Conservation (phyloP, 2,113 vertebrate genomes). For the Propithecus coquereli region DNA sequence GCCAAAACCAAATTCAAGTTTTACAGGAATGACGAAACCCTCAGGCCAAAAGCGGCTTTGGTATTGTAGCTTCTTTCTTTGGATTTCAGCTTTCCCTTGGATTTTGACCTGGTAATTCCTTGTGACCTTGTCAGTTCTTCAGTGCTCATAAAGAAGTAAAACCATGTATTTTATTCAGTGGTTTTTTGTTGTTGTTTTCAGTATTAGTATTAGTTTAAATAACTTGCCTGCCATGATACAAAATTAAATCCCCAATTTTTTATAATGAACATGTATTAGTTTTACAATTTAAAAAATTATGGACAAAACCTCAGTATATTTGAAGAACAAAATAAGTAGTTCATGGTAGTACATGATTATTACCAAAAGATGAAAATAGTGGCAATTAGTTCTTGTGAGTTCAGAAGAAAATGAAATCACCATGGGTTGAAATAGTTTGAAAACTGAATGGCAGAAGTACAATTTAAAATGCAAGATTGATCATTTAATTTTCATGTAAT, state of each 20-base stretch:
- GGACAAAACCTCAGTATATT: background rate
- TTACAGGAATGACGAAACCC: background rate
- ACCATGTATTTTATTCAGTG: background rate
- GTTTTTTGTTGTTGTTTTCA: background rate
- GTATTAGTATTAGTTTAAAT: background rate
- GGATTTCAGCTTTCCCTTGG: background rate
- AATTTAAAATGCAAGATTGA: background rate
- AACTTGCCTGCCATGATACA: background rate
- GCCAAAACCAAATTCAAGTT: background rate
- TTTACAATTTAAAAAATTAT: background rate
- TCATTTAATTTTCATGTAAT: background rate
- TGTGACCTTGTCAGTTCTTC: background rate
- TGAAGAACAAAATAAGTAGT: background rate
- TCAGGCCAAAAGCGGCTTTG: background rate
- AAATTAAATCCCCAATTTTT: conserved; percentile 10
- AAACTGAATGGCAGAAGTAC: background rate
- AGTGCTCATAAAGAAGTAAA: background rate
- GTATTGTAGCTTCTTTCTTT: background rate
- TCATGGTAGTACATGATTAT: background rate
- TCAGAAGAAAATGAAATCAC: background rate
- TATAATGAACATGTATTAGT: background rate
- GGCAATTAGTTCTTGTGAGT: background rate
- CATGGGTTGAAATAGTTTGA: background rate
- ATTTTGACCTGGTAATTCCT: background rate
- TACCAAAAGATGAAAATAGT: background rate